A percentile compares a stretch with the other conserved stretches of the same genome.
These are phyloP conservation scores for Ophioderma brevispina DNA, from an alignment of 35 echinoderm and acorn worm genomes.

Conservation along the genomic window DNA sequence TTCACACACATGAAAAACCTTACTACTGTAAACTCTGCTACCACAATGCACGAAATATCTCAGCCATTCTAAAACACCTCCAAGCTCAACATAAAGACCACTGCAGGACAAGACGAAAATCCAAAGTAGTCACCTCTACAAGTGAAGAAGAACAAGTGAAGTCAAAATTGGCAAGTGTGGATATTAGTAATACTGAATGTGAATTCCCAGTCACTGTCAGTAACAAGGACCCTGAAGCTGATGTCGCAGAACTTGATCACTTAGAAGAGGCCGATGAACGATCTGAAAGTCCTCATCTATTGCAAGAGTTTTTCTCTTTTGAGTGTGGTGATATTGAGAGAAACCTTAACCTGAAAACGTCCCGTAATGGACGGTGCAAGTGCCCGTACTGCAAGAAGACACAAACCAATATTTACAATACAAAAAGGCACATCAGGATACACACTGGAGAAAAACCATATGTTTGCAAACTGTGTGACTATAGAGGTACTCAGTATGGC, in stretches of 20 bases:
- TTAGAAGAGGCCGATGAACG: too few relatives aligned
- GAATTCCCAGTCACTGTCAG: too few relatives aligned
- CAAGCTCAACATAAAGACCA: neutral
- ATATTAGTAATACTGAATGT: too few relatives aligned
- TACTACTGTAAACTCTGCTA: constrained; percentile 3
- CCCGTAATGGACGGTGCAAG: neutral
- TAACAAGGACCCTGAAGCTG: too few relatives aligned
- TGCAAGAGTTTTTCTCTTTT: neutral
- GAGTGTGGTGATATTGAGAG: neutral
- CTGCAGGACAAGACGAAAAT: neutral
- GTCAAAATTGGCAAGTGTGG: neutral
- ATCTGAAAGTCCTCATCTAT: neutral
- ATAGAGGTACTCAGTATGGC: neutral
- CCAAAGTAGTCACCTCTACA: neutral
- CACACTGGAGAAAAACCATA: neutral
- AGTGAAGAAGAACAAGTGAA: neutral
- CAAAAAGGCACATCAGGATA: neutral
- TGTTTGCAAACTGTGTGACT: neutral
- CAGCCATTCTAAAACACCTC: neutral
- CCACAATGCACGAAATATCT: neutral
- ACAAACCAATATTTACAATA: neutral
- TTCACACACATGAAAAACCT: neutral
- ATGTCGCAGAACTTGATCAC: too few relatives aligned
- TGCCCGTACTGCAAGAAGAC: neutral
- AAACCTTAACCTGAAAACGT: neutral